Conservation (phyloP, 2,113 vertebrate species). For the Coturnix japonica region DNA sequence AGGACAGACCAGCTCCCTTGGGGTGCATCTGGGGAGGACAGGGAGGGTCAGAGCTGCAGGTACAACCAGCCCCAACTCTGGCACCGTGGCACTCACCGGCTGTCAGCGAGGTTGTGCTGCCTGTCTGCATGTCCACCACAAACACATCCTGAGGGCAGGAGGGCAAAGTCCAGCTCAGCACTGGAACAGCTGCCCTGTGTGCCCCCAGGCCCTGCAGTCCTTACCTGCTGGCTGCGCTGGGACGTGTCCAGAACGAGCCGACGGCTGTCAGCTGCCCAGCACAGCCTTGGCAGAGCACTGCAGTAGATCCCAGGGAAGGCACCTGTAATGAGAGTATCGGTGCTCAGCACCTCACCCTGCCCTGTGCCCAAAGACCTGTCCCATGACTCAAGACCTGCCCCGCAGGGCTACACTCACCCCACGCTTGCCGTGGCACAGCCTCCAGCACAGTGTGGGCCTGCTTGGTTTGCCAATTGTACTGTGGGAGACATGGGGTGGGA, state of each 20-base stretch:
- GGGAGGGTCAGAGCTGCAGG: not conserved
- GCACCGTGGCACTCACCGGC: not conserved
- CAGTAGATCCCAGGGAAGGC: conserved; percentile 61
- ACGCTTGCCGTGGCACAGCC: not conserved
- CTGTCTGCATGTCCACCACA: not conserved
- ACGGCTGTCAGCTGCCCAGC: conserved; percentile 84
- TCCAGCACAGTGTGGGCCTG: conserved; percentile 29
- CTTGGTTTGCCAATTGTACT: conserved; percentile 54
- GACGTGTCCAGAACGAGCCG: conserved; percentile 72
- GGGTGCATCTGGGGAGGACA: not conserved
- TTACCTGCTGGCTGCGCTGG: conserved; percentile 65
- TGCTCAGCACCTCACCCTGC: not conserved
- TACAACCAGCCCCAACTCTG: not conserved
- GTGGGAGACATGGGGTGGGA: accelerated
- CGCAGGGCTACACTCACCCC: conserved; percentile 27
- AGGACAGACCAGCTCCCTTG: conserved; percentile 50
- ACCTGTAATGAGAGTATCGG: not conserved
- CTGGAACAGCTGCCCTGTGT: accelerated
- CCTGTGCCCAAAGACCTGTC: accelerated
- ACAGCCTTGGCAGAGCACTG: conserved; percentile 48
- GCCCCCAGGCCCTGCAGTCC: not conserved
- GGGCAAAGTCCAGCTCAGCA: conserved; percentile 1
- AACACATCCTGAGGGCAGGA: conserved; percentile 5
- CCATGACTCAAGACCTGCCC: too few relatives aligned
- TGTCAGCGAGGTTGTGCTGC: not conserved